Evolutionary conservation across 2,888 invertebrate species (phyloP).

Genomic region (Glyphotaelius pellucidus): DNA sequence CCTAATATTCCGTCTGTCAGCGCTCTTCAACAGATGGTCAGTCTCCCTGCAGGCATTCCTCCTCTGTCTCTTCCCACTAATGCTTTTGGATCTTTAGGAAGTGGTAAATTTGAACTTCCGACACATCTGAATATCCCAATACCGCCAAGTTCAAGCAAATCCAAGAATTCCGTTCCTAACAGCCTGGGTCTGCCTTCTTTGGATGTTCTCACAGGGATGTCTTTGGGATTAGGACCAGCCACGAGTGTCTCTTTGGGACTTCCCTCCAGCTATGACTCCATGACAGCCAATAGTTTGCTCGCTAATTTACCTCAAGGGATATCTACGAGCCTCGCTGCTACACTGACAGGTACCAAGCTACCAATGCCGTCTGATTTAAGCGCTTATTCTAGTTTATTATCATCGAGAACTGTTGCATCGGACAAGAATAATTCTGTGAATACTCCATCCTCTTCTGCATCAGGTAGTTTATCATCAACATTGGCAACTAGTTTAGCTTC

Average conservation of each 20-base stretch:
- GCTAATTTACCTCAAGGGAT: constrained; percentile 73
- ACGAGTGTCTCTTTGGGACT: constrained; percentile 73
- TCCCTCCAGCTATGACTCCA: constrained; percentile 74
- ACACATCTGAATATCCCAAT: constrained; percentile 79
- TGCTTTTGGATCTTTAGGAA: constrained; percentile 74
- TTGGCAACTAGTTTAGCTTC: constrained; percentile 67
- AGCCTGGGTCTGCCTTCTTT: constrained; percentile 70
- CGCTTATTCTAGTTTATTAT: constrained; percentile 74
- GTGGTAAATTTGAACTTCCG: constrained; percentile 78
- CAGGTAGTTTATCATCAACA: constrained; percentile 69
- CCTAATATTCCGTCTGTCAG: constrained; percentile 76
- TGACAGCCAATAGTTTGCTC: constrained; percentile 76
- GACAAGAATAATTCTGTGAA: constrained; percentile 76
- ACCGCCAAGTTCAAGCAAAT: constrained; percentile 78
- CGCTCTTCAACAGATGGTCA: constrained; percentile 77
- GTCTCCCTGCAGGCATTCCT: constrained; percentile 75
- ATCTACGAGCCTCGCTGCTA: constrained; percentile 73
- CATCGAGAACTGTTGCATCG: constrained; percentile 73
- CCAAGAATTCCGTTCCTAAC: constrained; percentile 75
- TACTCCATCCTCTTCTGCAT: constrained; percentile 73
- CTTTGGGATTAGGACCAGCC: constrained; percentile 73
- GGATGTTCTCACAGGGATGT: constrained; percentile 77
- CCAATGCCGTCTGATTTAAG: constrained; percentile 76
- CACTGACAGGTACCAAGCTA: constrained; percentile 73
- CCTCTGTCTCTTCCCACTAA: constrained; percentile 73